Evolutionary conservation across 2,888 invertebrate genomes (phyloP).

Genomic region (Himalopsyche kuldschensis): DNA sequence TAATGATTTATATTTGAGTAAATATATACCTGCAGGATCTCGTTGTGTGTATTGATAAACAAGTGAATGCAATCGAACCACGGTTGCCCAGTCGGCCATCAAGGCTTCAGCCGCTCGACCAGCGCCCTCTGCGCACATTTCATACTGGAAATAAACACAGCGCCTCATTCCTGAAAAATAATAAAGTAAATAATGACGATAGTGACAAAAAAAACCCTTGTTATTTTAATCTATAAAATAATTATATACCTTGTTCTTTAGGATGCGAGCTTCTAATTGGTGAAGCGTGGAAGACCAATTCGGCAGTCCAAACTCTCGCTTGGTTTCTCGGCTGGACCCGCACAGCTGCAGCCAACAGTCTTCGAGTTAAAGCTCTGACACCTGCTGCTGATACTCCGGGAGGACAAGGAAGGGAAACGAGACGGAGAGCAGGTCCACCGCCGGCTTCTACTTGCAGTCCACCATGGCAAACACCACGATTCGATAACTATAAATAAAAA

Average conservation of each 20-base stretch:
- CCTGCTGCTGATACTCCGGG: constrained; percentile 50
- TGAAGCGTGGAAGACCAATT: constrained; percentile 84
- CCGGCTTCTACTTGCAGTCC: constrained; percentile 91
- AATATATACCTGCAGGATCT: constrained; percentile 66
- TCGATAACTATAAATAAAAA: constrained; percentile 62
- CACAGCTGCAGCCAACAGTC: constrained; percentile 81
- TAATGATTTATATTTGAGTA: background rate
- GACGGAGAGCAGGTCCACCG: constrained; percentile 79
- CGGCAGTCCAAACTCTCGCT: constrained; percentile 84
- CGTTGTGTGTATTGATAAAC: constrained; percentile 82
- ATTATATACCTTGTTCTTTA: constrained; percentile 71
- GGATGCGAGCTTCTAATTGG: constrained; percentile 78
- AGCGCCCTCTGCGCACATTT: constrained; percentile 82
- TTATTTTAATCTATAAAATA: background rate
- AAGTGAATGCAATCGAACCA: constrained; percentile 84
- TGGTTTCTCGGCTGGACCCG: constrained; percentile 78
- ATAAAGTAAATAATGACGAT: no score
- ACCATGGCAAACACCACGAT: constrained; percentile 84
- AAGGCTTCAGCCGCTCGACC: constrained; percentile 80
- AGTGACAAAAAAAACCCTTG: background rate
- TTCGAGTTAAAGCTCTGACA: constrained; percentile 72
- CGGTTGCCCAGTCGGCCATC: constrained; percentile 89
- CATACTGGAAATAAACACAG: constrained; percentile 88
- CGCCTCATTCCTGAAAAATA: constrained; percentile 69
- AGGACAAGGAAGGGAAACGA: constrained; percentile 75